Base-by-base conservation (phyloP, 2,113 vertebrate species). In the Siphamia tubifer region DNA sequence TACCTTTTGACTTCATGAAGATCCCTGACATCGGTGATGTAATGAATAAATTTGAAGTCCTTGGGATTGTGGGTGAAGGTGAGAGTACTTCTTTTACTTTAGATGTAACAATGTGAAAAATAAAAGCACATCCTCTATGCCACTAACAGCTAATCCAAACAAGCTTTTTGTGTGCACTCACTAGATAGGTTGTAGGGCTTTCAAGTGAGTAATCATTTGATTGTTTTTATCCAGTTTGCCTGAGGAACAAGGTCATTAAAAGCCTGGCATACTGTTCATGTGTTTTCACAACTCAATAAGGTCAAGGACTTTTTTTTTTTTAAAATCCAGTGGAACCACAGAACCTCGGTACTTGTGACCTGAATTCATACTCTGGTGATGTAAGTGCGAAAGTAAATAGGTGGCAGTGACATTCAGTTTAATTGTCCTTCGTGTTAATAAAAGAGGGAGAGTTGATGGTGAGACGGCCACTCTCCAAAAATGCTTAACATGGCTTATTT, bases 41-140 rank as follows among this genome's bases (percentile, higher is more conserved):
- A 92, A 99, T 99, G 98, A 98, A 99, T 98, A 99, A 98, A 97
- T 99, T 99, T 97, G 98, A 99, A 95, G 98, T 99, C 94, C 98
- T 99, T 96, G 97, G 97, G 90, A 96, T 99, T 91, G 98, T 99
- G 89, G 98, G 98, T 94, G 98, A 99, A 99, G 98, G 98, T 98
- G 91, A 95, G 97, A 82, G 1, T 3, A 1, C 4, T 4, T 54
- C 23, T 5, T 61, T 66, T 24, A 2, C 30, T 38, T 20, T 6
- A 8, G 34, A 48, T 9, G 5, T 45, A 43, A 38, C 9, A 8
- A 2, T 12, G 12, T 63, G 15, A 40, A 63, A 42, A 20, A 6
- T 31, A 12, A 28, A 51, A 27, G 21, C 6, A 11, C 9, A 6
- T 32, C 23, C 13, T 51, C 24, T 31, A 17, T 27, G 25, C 7